Evolutionary conservation across 2,797 vertebrate species (phyloP), one percentile per base, ranked within the genome.

Genomic region (Pampus argenteus): DNA sequence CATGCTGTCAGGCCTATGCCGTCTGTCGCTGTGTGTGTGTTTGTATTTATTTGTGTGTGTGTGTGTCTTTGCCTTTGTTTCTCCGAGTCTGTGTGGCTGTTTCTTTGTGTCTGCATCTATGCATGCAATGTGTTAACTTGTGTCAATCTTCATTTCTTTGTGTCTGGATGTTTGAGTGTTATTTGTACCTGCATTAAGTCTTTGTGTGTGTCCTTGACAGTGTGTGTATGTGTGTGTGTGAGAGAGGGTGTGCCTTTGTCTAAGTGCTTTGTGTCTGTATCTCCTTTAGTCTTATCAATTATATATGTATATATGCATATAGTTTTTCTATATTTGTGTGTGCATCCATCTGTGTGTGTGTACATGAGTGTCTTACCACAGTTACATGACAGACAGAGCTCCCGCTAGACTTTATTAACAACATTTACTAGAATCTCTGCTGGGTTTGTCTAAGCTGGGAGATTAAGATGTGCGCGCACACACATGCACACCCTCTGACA

Each of bases 331-430:
- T 56, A 28, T n/a, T 20, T 52, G 28, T 55, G 26, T 42, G 22
- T 48, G 62, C 17, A 14, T 42, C 5, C 36, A 40, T 40, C 36
- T 40, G 13, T 34, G 40, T 44, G 40, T 54, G 22, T 66, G 74
- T 54, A 47, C 26, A n/a, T n/a, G n/a, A n/a, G 26, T 49, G 44
- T 2, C 22, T 66, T 70, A 57, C 29, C 65, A 57, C 51, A 62
- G 50, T 64, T 71, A 56, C 60, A 52, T 63, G 66, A 76, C 63
- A 63, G 69, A 69, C 61, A 70, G 55, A 72, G 49, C 71, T 84
- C 74, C 82, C 58, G 38, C 68, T 69, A 76, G 75, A 85, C 75
- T 86, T 89, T 90, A 91, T 88, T 80, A 87, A 82, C 76, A 81
- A 59, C 56, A 61, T 89, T 87, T 80, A 86, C 69, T 50, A 74